phyloP scores from a whole-genome alignment of 2,888 invertebrate species.

The Parthenolecanium corni region DNA sequence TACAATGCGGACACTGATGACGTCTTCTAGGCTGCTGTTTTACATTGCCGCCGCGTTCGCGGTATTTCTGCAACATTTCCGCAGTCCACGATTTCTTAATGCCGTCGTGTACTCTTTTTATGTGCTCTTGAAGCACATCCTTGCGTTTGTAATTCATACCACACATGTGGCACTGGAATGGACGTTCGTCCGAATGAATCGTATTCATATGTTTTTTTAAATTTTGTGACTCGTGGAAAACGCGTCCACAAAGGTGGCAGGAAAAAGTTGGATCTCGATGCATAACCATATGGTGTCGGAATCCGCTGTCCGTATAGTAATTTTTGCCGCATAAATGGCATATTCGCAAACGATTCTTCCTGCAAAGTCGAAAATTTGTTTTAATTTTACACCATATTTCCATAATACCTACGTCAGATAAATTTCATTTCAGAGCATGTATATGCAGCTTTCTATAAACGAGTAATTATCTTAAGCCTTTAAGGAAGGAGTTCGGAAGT shows the following conservation, averaged over 20 bases:
- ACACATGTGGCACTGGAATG: constrained; percentile 19
- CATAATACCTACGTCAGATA: too few species aligned
- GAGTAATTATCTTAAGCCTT: too few species aligned
- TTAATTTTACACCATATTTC: too few species aligned
- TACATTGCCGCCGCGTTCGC: not conserved
- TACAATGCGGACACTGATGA: constrained; percentile 11
- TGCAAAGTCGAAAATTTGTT: too few species aligned
- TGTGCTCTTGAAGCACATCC: constrained; percentile 19
- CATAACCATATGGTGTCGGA: constrained; percentile 22
- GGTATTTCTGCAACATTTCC: not conserved
- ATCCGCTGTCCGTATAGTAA: constrained; percentile 21
- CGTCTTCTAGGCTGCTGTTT: not conserved
- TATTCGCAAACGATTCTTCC: not conserved
- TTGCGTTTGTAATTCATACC: constrained; percentile 21
- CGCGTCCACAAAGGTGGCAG: constrained; percentile 14
- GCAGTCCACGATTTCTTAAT: constrained; percentile 11
- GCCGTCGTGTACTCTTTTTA: constrained; percentile 20
- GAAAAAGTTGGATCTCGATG: constrained; percentile 14
- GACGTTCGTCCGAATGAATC: constrained; percentile 15
- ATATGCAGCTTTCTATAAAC: too few species aligned
- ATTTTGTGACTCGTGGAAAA: constrained; percentile 20
- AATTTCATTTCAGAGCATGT: too few species aligned
- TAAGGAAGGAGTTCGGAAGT: too few species aligned
- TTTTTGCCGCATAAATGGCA: constrained; percentile 20
- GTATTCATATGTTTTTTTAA: constrained; percentile 18